Conservation (phyloP, 2,888 invertebrate genomes). For the Lottia gigantea region DNA sequence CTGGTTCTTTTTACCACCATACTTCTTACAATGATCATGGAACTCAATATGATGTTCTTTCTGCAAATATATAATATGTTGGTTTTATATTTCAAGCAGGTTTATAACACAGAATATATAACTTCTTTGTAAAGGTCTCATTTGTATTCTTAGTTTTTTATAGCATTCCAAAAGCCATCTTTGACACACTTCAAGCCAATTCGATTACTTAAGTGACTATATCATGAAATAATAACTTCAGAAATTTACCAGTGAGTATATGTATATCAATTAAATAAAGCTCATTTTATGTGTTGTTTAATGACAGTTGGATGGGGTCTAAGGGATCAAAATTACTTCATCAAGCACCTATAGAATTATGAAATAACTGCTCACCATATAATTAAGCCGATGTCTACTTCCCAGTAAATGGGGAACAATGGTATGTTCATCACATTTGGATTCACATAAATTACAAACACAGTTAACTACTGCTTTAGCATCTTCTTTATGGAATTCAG, state of each 20-base stretch:
- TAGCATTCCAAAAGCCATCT: too few species aligned
- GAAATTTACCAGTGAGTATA: too few species aligned
- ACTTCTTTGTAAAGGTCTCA: neutral
- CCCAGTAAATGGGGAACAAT: slow-evolving; percentile 49
- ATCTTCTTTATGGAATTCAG: slow-evolving; percentile 43
- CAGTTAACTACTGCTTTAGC: slow-evolving; percentile 30
- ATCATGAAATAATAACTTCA: too few species aligned
- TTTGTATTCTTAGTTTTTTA: neutral
- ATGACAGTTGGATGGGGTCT: too few species aligned
- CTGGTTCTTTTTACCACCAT: slow-evolving; percentile 45
- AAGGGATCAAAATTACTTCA: too few species aligned
- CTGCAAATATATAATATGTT: slow-evolving; percentile 31
- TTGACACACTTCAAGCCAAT: too few species aligned
- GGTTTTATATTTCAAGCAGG: too few species aligned
- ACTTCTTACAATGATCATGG: slow-evolving; percentile 39
- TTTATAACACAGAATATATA: neutral
- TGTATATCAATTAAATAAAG: too few species aligned
- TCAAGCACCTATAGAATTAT: too few species aligned
- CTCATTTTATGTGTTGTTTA: too few species aligned
- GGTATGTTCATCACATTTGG: slow-evolving; percentile 50
- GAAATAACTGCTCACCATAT: slow-evolving; percentile 39
- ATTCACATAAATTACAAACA: slow-evolving; percentile 53
- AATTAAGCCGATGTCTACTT: slow-evolving; percentile 47
- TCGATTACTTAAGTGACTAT: too few species aligned
- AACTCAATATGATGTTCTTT: slow-evolving; percentile 34